Conservation (phyloP, 2,888 invertebrate species). For the Ochropleura leucogaster region DNA sequence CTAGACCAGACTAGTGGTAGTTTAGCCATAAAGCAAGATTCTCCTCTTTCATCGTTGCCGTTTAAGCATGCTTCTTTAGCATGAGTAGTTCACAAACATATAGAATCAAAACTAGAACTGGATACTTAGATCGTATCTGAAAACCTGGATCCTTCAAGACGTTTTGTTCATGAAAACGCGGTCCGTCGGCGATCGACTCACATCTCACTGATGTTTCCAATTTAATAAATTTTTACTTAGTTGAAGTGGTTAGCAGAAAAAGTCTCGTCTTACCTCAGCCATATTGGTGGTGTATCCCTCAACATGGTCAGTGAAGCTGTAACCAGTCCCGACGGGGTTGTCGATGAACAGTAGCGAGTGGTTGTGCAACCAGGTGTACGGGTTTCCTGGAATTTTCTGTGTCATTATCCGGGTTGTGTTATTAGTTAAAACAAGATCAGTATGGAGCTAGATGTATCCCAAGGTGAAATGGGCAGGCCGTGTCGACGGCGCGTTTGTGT, state of each 20-base stretch:
- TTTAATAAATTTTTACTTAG: not conserved
- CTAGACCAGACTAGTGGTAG: too few relatives aligned
- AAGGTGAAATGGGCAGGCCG: not conserved
- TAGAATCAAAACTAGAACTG: not conserved
- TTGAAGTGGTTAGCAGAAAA: not conserved
- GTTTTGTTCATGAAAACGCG: not conserved
- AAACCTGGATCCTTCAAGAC: not conserved
- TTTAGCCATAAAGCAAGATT: too few relatives aligned
- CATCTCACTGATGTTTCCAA: too few relatives aligned
- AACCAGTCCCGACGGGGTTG: slow-evolving; percentile 92
- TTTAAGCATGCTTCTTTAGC: not conserved
- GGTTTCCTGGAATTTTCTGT: slow-evolving; percentile 79
- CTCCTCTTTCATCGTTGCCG: not conserved
- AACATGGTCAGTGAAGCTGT: slow-evolving; percentile 90
- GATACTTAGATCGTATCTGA: not conserved
- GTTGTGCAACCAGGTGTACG: slow-evolving; percentile 90
- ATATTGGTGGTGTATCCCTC: slow-evolving; percentile 90
- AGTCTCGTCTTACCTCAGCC: slow-evolving; percentile 84
- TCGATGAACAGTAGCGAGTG: slow-evolving; percentile 92
- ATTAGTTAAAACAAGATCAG: not conserved
- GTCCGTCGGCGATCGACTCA: not conserved
- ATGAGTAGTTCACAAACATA: not conserved
- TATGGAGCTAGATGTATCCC: not conserved
- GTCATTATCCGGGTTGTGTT: slow-evolving; percentile 9
- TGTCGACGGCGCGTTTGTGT: too few relatives aligned